Percentiles rank a stretch among this genome's conserved stretches.
Conservation (phyloP, 2,113 vertebrate species). For the Glareola pratincola region DNA sequence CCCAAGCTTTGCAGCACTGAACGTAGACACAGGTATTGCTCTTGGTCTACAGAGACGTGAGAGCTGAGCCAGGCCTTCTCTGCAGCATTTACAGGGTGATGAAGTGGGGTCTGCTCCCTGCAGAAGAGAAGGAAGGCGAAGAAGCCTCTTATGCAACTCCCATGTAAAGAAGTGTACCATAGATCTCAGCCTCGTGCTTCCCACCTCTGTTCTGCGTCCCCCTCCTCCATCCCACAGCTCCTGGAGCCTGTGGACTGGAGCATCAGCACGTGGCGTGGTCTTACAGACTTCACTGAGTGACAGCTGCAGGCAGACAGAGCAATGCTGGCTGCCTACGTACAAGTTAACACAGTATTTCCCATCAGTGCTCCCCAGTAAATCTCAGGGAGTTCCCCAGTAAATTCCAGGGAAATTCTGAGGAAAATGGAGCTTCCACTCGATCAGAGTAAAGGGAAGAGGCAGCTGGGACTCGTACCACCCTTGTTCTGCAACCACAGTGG, state of each 20-base stretch:
- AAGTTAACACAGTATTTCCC: background rate
- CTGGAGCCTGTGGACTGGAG: background rate
- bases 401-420: too few species aligned
- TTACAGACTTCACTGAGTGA: background rate
- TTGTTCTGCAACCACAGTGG: background rate
- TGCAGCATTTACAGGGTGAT: background rate
- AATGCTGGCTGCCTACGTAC: background rate
- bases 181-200: background rate
- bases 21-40: background rate
- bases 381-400: too few species aligned
- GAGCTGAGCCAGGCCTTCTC: background rate
- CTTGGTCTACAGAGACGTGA: background rate
- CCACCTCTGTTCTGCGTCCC: background rate
- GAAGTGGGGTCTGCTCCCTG: background rate
- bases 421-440: background rate
- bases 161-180: background rate
- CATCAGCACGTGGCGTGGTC: accelerated
- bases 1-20: background rate
- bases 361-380: background rate
- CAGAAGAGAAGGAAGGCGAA: background rate
- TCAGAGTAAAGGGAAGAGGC: background rate
- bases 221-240: background rate
- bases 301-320: background rate
- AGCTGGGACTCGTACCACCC: background rate
- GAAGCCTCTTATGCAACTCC: background rate